Evolutionary conservation across 1,140 invertebrate genomes (phyloP), one percentile per base, ranked within the genome.

Genomic region (Drosophila yakuba): DNA sequence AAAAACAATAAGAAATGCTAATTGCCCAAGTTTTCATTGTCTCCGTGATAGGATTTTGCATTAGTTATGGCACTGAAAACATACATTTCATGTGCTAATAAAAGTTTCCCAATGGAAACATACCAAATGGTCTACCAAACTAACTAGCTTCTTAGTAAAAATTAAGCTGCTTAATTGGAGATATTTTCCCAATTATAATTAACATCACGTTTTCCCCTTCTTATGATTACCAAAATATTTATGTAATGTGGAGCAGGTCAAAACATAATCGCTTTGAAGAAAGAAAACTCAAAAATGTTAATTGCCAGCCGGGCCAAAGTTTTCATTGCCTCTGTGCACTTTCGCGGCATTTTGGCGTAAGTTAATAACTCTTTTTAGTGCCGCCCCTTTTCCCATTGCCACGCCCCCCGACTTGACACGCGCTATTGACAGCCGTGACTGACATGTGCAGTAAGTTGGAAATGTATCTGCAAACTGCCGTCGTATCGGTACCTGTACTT

Each of bases 341-440:
- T 81, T 73, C 67, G 61, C 55, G 58, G 72, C 55, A 52, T 56
- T 78, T 61, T 41, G 45, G 43, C 56, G 15, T 41, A 78, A 61
- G 56, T 62, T 71, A 74, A 60, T 55, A 25, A 68, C 41, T 52
- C 36, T 44, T 12, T 67, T 45, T 64, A 52, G 15, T 47, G 52
- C 52, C 67, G 51, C 39, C 45, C 23, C 41, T 59, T 35, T 20
- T 8, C 41, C 15, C 5, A 15, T 20, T n/a, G 20, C 45, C 63
- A 69, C 81, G 52, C 77, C 81, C 60, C 32, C 55, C 45, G 52
- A 61, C 45, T 17, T 32, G 59, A 79, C 76, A 77, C 62, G 79
- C 79, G 68, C 80, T 75, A 84, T 83, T 84, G 81, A 86, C 82
- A 86, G 62, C 74, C 64, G 44, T 82, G 59, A 86, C 82, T 74